A percentile compares a stretch with the other conserved stretches of the same genome.
phyloP scores from a whole-genome alignment of 2,888 invertebrate genomes.

The Cepaea hortensis region DNA sequence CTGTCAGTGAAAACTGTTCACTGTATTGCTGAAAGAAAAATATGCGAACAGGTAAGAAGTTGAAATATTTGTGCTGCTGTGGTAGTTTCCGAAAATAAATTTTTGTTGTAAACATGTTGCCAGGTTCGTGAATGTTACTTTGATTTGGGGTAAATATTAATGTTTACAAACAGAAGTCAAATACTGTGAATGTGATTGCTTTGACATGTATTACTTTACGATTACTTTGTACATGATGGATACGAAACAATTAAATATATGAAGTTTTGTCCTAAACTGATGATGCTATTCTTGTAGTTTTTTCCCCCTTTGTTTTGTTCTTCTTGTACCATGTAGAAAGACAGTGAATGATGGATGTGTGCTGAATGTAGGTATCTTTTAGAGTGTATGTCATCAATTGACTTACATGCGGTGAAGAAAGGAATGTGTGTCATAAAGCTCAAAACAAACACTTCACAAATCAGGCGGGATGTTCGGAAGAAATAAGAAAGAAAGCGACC shows the following conservation, averaged over 20 bases:
- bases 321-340: not conserved
- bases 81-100: not conserved
- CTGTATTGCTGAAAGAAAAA: too few species aligned
- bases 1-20: too few species aligned
- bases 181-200: not conserved
- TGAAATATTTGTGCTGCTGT: too few species aligned
- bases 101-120: not conserved
- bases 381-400: too few species aligned
- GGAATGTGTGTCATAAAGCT: too few species aligned
- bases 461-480: too few species aligned
- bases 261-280: not conserved
- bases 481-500: too few species aligned
- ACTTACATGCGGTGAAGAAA: too few species aligned
- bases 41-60: too few species aligned
- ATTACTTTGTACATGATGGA: conserved; percentile 33
- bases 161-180: not conserved
- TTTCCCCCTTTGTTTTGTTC: not conserved
- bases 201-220: conserved; percentile 17
- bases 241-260: conserved; percentile 5
- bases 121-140: conserved; percentile 5
- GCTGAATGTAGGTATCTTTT: too few species aligned
- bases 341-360: too few species aligned
- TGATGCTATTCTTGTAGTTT: conserved; percentile 12
- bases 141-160: conserved; percentile 19
- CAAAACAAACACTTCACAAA: too few species aligned